A percentile compares a stretch with the other conserved stretches of the same genome.
Conservation (phyloP, 1,140 invertebrate species). For the Agrilus planipennis region DNA sequence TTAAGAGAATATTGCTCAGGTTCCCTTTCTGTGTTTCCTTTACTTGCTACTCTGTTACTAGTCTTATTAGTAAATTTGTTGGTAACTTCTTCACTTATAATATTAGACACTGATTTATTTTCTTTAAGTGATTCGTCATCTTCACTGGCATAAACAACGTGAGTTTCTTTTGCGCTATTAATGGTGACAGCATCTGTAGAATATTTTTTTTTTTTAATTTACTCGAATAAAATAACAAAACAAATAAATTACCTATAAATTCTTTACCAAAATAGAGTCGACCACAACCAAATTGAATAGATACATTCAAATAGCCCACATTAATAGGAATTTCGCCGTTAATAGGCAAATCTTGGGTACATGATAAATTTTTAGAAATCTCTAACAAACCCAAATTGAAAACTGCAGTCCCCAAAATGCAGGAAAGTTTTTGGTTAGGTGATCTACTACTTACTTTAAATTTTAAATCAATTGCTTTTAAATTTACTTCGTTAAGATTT, state of each 20-base stretch:
- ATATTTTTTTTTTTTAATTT: too few species aligned
- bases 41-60: too few species aligned
- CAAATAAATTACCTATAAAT: constrained; percentile 37
- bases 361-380: constrained; percentile 16
- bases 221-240: too few species aligned
- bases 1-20: too few species aligned
- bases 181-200: too few species aligned
- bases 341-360: constrained; percentile 18
- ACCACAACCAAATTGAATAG: constrained; percentile 37
- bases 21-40: too few species aligned
- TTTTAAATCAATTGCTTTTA: constrained; percentile 18
- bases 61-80: too few species aligned
- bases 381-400: constrained; percentile 24
- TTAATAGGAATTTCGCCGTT: constrained; percentile 20
- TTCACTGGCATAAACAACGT: too few species aligned
- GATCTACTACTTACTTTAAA: constrained; percentile 25
- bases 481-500: constrained; percentile 19
- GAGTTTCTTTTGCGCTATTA: too few species aligned
- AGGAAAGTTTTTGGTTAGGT: constrained; percentile 20
- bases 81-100: too few species aligned
- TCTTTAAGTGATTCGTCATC: too few species aligned
- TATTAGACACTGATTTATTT: too few species aligned
- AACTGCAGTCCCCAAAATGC: constrained; percentile 20
- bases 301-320: constrained; percentile 31
- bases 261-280: constrained; percentile 38